These are phyloP conservation scores for Erebia ligea DNA, from an alignment of 2,888 invertebrate species.

Conservation along the genomic window DNA sequence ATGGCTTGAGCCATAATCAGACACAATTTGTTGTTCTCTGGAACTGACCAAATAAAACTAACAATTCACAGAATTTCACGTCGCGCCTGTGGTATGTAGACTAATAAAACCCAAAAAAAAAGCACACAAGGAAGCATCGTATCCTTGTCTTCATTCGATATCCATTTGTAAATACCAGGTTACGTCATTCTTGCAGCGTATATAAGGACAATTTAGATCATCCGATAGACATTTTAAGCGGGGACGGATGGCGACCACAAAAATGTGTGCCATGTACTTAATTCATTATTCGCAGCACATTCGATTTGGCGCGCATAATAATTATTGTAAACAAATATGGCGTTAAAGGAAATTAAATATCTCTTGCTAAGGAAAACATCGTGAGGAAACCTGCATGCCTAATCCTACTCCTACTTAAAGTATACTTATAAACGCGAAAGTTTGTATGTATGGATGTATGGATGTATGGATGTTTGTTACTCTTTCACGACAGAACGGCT, in stretches of 20 bases:
- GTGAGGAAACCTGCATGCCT: no score
- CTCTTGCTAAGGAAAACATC: no score
- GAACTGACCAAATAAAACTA: background rate
- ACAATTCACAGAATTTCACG: background rate
- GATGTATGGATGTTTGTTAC: no score
- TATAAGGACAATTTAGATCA: constrained; percentile 21
- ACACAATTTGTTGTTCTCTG: background rate
- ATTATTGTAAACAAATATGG: constrained; percentile 52
- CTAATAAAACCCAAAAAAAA: background rate
- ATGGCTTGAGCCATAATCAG: background rate
- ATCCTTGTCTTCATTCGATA: constrained; percentile 5
- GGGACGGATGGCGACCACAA: constrained; percentile 25
- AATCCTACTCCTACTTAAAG: no score
- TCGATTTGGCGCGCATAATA: constrained; percentile 48
- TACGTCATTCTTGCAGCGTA: constrained; percentile 18
- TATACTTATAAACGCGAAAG: no score
- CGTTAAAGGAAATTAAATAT: no score
- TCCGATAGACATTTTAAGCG: constrained; percentile 20
- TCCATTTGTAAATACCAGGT: constrained; percentile 9
- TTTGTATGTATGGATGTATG: no score
- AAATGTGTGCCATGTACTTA: constrained; percentile 42
- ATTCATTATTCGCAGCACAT: constrained; percentile 61
- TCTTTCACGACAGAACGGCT: no score
- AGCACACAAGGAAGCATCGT: constrained; percentile 8
- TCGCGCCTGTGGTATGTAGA: constrained; percentile 1